Evolutionary conservation across 2,113 vertebrate species (phyloP), one percentile per base, ranked within the genome.

Genomic region (Vicugna pacos): DNA sequence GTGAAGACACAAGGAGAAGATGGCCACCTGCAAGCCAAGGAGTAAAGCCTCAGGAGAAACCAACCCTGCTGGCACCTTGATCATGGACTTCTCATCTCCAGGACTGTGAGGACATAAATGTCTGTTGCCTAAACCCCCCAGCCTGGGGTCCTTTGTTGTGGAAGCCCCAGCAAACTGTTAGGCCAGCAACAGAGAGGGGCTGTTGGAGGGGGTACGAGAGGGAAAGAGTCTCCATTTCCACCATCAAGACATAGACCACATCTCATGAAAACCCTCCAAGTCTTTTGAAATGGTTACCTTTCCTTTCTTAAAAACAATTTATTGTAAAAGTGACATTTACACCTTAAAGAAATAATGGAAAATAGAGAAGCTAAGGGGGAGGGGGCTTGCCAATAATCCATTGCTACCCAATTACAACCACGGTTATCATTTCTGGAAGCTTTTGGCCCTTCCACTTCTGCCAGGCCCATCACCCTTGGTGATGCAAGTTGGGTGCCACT

Each of bases 211-310:
- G 2, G 13, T 4, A 1, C 8, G 5, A n/a, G 19, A 42, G 3
- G 19, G 24, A 24, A 3, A 32, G 76, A 3, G 15, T 85, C 46
- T 46, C 65, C 24, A 14, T 19, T 70, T 48, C 48, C 24, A 1
- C 2, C 10, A 65, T 28, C 20, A 8, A 4, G 7, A 52, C n/a
- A 10, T 5, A n/a, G 48, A 38, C 46, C 19, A 24, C 0, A 0
- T 42, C 28, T 76, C 54, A 14, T 17, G 42, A n/a, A 69, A 85
- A 32, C 22, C 12, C 65, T 38, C 52, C 8, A 5, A 8, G 19
- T 56, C n/a, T 46, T 92, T 56, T 17, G 92, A 92, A 87, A 65
- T n/a, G 17, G 11, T 10, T 17, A 28, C 1, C 13, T 77, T 85
- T 91, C 48, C 20, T 65, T 83, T 76, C 52, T 91, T 16, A 15